Evolutionary conservation across 2,797 vertebrate species (phyloP), one percentile per base, ranked within the genome.

Genomic region (Enteromius mattozi): DNA sequence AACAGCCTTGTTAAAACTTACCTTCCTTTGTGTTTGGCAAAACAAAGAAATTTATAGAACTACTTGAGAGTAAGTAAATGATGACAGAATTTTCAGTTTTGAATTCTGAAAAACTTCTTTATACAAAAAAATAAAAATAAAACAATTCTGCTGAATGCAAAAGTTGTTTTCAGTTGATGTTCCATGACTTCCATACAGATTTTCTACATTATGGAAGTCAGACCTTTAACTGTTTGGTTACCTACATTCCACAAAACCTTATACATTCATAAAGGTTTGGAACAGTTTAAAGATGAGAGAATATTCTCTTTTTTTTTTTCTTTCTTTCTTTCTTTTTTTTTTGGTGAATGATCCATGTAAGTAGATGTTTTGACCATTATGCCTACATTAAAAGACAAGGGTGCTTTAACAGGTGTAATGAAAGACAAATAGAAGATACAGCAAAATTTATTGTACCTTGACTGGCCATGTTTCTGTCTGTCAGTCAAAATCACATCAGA

Each of bases 401-500:
- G 51, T 56, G 21, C 19, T 0, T 3, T n/a, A 10, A 27, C 4
- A 27, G 10, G 4, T 14, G 24, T 63, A 63, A 27, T 27, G 9
- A 61, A 61, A 61, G 56, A 24, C n/a, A 59, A n/a, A 56, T n/a
- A 56, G 19, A 59, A 27, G 30, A 35, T 37, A 35, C 12, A 65
- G 24, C 33, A 24, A 45, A 42, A 2, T 21, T 74, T 33, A 56
- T 37, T 35, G 3, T 75, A 82, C 70, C 80, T 74, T 37, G 19
- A 65, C 13, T 2, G 4, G 45, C 71, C 70, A 82, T 82, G 80
- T 9, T 75, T 75, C 27, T 74, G 49, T 37, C 13, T n/a, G 54
- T 16, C 51, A 59, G 51, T 78, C 49, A 75, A 42, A 78, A 61
- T 27, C 14, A 24, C 37, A 17, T 61, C 54, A 24, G 24, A 24